Conservation (phyloP, 2,113 vertebrate genomes). For the Syngnathoides biaculeatus region DNA sequence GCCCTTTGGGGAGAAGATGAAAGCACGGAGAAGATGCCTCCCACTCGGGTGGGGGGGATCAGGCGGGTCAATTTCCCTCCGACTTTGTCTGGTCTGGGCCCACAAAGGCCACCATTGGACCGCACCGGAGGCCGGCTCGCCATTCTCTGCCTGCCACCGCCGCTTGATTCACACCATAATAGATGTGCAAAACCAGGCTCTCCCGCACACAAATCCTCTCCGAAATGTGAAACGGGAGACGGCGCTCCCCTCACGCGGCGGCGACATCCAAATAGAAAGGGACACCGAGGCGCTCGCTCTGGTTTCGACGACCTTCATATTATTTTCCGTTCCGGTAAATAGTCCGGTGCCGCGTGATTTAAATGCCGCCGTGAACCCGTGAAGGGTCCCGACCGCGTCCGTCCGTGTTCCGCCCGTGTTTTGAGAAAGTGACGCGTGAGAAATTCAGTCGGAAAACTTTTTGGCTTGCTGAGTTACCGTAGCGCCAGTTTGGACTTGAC, state of each 20-base stretch:
- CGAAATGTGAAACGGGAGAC: conserved; percentile 72
- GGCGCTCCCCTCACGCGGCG: conserved; percentile 65
- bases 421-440: too few relatives aligned
- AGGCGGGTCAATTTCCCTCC: conserved; percentile 79
- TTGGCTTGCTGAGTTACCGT: too few relatives aligned
- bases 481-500: too few relatives aligned
- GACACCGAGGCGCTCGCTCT: conserved; percentile 67
- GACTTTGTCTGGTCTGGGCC: conserved; percentile 70
- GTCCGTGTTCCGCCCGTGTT: too few relatives aligned
- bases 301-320: too few relatives aligned
- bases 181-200: conserved; percentile 71
- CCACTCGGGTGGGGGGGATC: conserved; percentile 71
- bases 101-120: conserved; percentile 74
- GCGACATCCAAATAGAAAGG: conserved; percentile 72
- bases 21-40: conserved; percentile 62
- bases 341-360: neutral
- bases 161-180: conserved; percentile 77
- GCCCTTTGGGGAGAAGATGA: conserved; percentile 73
- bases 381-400: too few relatives aligned
- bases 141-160: conserved; percentile 58
- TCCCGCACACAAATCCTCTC: conserved; percentile 72
- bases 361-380: neutral
- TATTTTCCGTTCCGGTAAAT: neutral
- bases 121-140: conserved; percentile 55
- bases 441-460: too few relatives aligned